Evolutionary conservation across 2,113 vertebrate species (phyloP).

Genomic region (Cardinalis cardinalis): DNA sequence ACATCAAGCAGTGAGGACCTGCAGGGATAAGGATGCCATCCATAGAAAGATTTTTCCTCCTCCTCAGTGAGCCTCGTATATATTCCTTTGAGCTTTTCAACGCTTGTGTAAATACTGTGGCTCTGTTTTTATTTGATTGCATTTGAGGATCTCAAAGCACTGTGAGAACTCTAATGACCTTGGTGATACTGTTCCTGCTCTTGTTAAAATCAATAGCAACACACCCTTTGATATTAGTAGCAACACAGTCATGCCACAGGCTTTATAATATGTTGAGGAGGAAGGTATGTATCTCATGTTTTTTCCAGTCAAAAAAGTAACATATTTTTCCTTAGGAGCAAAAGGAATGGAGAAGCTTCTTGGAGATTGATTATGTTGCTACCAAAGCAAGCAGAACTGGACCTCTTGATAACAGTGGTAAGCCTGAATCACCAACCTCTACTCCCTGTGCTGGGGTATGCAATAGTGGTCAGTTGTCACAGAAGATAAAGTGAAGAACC

Average conservation of each 20-base stretch:
- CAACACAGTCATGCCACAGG: neutral
- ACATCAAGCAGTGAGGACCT: neutral
- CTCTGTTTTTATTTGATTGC: neutral
- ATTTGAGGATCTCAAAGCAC: neutral
- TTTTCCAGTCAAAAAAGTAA: neutral
- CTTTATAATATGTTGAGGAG: neutral
- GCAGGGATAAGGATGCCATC: neutral
- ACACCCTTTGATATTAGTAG: neutral
- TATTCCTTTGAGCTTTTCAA: neutral
- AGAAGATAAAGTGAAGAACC: neutral
- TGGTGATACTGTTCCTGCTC: neutral
- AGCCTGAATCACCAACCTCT: neutral
- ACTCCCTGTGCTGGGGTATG: neutral
- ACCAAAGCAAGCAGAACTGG: neutral
- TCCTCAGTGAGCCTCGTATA: neutral
- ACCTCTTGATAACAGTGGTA: neutral
- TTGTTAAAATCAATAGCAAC: conserved; percentile 4
- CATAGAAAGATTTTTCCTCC: neutral
- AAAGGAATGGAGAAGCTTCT: neutral
- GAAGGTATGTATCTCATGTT: neutral
- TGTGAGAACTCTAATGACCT: neutral
- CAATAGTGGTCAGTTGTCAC: neutral
- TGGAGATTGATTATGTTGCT: neutral
- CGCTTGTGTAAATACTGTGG: neutral
- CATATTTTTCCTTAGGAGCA: neutral